These are phyloP conservation scores for Drosophila crucigera DNA, from an alignment of 2,888 invertebrate genomes.

Conservation along the genomic window DNA sequence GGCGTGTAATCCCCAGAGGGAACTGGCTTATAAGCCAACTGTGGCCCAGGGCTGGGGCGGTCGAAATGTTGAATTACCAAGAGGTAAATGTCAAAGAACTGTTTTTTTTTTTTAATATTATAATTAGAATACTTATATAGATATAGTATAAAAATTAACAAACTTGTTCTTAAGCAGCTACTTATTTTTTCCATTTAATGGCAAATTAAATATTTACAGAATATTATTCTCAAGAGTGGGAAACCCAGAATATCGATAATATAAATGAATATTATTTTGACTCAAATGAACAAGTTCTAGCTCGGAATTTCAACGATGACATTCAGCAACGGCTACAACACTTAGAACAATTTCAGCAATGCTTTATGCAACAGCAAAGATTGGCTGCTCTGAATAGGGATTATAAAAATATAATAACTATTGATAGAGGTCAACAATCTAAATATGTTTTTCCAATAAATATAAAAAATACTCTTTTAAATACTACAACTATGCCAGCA, in stretches of 20 bases:
- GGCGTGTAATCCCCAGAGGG: slow-evolving; percentile 75
- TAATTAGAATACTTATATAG: not conserved
- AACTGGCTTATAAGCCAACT: slow-evolving; percentile 84
- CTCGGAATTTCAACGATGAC: slow-evolving; percentile 28
- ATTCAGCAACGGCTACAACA: slow-evolving; percentile 66
- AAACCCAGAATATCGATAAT: slow-evolving; percentile 2
- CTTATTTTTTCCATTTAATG: not conserved
- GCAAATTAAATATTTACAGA: slow-evolving; percentile 49
- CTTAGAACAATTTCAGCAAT: slow-evolving; percentile 67
- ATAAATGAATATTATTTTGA: slow-evolving; percentile 6
- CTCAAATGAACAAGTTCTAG: slow-evolving; percentile 1
- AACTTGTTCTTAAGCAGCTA: not conserved
- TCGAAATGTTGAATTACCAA: slow-evolving; percentile 83
- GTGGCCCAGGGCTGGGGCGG: slow-evolving; percentile 85
- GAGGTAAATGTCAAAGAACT: slow-evolving; percentile 68
- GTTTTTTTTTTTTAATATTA: not conserved
- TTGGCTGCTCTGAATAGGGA: slow-evolving; percentile 11
- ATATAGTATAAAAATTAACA: not conserved
- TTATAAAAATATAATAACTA: not conserved
- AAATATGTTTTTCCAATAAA: not conserved
- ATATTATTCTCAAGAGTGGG: slow-evolving; percentile 27
- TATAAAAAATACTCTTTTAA: not conserved
- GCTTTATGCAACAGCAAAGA: slow-evolving; percentile 53
- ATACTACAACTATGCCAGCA: not conserved
- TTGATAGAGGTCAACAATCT: not conserved